Base-by-base conservation (phyloP, 2,888 invertebrate species). In the Agonopterix heracliana region DNA sequence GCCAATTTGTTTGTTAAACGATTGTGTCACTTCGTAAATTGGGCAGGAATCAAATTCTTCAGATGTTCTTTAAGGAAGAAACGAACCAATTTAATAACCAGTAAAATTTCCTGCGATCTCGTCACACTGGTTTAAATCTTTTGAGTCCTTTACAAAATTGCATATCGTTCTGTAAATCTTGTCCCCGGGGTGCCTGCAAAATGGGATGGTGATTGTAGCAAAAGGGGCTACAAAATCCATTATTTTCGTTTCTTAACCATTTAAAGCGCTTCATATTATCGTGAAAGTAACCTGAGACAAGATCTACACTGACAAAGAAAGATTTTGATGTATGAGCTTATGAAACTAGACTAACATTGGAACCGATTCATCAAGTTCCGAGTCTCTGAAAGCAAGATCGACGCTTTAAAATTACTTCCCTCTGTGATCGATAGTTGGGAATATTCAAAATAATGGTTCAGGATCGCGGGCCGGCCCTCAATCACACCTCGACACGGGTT, bases 361-460 rank as follows among this genome's bases (percentile, higher is more conserved):
- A 62, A 64, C 62, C 63, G 55, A 70, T 73, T 61, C 61, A 65
- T 71, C 70, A 71, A 65, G 56, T 55, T 50, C 11, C 46, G 53
- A 41, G 56, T 48, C 51, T 48, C 53, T 53, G 64, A 63, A 64
- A 64, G 55, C 54, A 63, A 67, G 68, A 68, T 68, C 66, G 64
- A 65, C 66, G 63, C 68, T 77, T 74, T 66, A 70, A 74, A 75
- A 41, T 44, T 47, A 65, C 63, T 61, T 64, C 60, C 50, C 54
- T 38, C 41, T 53, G 71, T 86, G 85, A 86, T 86, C 73, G 85
- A 87, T 88, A 75, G 85, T 66, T 65, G 64, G 68, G 70, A 69
- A 78, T 81, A 78, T 81, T 77, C 71, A 74, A 79, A 81, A 74
- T 83, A 82, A 85, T 84, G 79, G 79, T 70, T 60, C 53, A 53